Conservation (phyloP, 1,140 invertebrate genomes). For the Arctopsyche grandis region DNA sequence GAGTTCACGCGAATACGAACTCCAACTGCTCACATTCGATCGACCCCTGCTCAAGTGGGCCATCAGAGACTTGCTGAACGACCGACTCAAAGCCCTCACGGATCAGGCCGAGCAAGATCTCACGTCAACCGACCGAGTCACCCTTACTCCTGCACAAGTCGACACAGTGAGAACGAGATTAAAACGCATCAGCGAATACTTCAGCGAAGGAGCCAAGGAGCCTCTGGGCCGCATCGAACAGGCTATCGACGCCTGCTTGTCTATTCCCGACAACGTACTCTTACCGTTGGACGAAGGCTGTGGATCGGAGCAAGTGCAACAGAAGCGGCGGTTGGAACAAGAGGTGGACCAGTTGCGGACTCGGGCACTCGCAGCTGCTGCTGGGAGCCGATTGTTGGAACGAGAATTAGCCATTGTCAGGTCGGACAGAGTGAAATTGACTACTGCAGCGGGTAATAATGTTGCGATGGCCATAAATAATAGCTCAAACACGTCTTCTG, state of each 20-base stretch:
- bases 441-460: background rate
- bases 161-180: background rate
- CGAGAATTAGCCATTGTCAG: background rate
- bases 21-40: conserved; percentile 14
- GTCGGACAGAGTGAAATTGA: background rate
- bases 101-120: background rate
- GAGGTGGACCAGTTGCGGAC: background rate
- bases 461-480: background rate
- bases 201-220: background rate
- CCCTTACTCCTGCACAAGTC: background rate
- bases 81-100: background rate
- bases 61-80: background rate
- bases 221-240: background rate
- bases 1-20: background rate
- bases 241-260: background rate
- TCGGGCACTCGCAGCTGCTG: background rate
- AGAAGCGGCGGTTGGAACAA: background rate
- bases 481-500: background rate
- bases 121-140: background rate
- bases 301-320: background rate
- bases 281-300: background rate
- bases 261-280: background rate
- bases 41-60: background rate
- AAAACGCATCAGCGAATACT: background rate
- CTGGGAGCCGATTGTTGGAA: background rate